A percentile compares a stretch with the other conserved stretches of the same genome.
phyloP scores from a whole-genome alignment of 2,888 invertebrate species.

The Limnephilus rhombicus region DNA sequence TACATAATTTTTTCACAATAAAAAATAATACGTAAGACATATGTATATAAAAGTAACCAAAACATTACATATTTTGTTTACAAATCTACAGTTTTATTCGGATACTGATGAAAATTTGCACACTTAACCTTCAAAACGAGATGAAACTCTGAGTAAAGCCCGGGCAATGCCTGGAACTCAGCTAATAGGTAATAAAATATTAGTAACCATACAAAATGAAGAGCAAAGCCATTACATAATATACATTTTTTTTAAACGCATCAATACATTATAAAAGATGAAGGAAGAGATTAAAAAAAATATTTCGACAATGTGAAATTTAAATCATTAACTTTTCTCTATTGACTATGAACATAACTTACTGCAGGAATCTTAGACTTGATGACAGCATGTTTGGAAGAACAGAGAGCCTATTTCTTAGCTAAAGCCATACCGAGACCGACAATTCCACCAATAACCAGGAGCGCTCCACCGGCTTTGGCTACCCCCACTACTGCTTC shows the following conservation, averaged over 20 bases:
- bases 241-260: background rate
- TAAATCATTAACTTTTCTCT: background rate
- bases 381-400: background rate
- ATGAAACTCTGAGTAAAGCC: too few species aligned
- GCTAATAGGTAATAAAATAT: background rate
- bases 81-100: too few species aligned
- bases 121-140: too few species aligned
- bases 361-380: background rate
- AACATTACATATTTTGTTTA: too few species aligned
- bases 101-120: too few species aligned
- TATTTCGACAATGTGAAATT: background rate
- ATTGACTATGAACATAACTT: background rate
- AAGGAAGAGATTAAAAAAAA: background rate
- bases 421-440: constrained; percentile 90
- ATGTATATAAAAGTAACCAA: too few species aligned
- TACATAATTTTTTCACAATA: too few species aligned
- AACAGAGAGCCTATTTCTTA: constrained; percentile 71
- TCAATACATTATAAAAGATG: background rate
- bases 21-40: too few species aligned
- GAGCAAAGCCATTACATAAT: background rate
- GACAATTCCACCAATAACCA: constrained; percentile 89
- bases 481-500: constrained; percentile 94
- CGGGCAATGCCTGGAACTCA: too few species aligned
- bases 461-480: constrained; percentile 91
- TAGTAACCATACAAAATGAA: background rate